These are phyloP conservation scores for Fabriciana adippe DNA, from an alignment of 2,888 invertebrate species.

Conservation along the genomic window DNA sequence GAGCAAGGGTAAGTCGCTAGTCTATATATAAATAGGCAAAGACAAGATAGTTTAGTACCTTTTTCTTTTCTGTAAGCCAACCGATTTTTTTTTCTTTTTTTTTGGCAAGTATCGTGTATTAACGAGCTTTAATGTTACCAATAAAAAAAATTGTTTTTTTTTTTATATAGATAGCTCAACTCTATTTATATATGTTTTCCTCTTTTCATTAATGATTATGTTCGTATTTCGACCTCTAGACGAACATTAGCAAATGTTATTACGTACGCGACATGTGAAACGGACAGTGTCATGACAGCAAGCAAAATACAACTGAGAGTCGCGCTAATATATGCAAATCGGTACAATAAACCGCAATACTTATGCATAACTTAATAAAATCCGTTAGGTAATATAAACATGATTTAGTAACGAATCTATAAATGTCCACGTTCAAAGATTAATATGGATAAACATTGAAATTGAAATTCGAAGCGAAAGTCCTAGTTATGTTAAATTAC, in stretches of 20 bases:
- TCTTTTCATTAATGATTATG: too few relatives aligned
- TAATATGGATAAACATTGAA: slow-evolving; percentile 31
- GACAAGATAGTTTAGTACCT: too few relatives aligned
- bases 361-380: slow-evolving; percentile 39
- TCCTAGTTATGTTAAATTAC: slow-evolving; percentile 43
- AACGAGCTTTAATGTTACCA: too few relatives aligned
- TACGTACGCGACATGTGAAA: slow-evolving; percentile 17
- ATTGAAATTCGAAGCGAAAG: slow-evolving; percentile 30
- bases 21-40: too few relatives aligned
- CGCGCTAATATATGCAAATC: slow-evolving; percentile 39
- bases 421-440: slow-evolving; percentile 37
- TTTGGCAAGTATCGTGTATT: too few relatives aligned
- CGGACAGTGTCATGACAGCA: slow-evolving; percentile 9
- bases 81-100: too few relatives aligned
- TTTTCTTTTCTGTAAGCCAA: too few relatives aligned
- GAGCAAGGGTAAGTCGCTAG: too few relatives aligned
- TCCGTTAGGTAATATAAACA: slow-evolving; percentile 38
- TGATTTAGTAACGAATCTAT: slow-evolving; percentile 39
- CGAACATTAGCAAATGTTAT: slow-evolving; percentile 13
- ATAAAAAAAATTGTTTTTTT: too few relatives aligned
- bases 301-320: slow-evolving; percentile 22
- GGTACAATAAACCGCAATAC: slow-evolving; percentile 34
- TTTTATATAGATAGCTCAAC: too few relatives aligned
- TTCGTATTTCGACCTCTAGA: not conserved
- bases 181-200: too few relatives aligned